Evolutionary conservation across 2,888 invertebrate species (phyloP).

Genomic region (Drosophila cognata): DNA sequence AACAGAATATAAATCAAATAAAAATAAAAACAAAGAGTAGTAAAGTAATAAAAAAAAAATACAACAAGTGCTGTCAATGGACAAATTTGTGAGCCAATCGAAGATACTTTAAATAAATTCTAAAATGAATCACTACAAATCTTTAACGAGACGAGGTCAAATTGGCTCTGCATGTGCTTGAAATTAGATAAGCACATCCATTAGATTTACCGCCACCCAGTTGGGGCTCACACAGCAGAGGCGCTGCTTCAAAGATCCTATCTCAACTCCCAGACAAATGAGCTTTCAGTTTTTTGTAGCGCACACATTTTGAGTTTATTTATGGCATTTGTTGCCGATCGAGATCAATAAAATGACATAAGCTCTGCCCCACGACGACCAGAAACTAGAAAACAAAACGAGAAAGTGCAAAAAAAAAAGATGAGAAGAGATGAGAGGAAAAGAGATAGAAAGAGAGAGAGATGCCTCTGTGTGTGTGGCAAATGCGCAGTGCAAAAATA

Average conservation of each 20-base stretch:
- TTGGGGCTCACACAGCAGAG: constrained; percentile 29
- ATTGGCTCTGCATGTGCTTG: constrained; percentile 9
- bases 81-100: constrained; percentile 4
- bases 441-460: constrained; percentile 8
- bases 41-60: not conserved
- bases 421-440: constrained; percentile 26
- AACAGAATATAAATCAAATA: too few relatives aligned
- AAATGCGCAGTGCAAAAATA: constrained; percentile 70
- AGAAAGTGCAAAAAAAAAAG: constrained; percentile 36
- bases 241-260: constrained; percentile 35
- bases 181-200: not conserved
- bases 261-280: constrained; percentile 65
- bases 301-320: constrained; percentile 28
- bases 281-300: constrained; percentile 53
- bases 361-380: constrained; percentile 53
- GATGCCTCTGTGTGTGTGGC: constrained; percentile 15
- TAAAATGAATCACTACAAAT: constrained; percentile 19
- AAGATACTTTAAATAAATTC: constrained; percentile 17
- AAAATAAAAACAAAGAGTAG: not conserved
- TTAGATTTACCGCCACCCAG: constrained; percentile 38
- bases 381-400: constrained; percentile 43
- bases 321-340: constrained; percentile 56
- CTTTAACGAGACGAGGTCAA: constrained; percentile 21
- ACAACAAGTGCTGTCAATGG: not conserved
- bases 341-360: constrained; percentile 77